Evolutionary conservation across 1,140 invertebrate genomes (phyloP).

Genomic region (Eriocheir sinensis): DNA sequence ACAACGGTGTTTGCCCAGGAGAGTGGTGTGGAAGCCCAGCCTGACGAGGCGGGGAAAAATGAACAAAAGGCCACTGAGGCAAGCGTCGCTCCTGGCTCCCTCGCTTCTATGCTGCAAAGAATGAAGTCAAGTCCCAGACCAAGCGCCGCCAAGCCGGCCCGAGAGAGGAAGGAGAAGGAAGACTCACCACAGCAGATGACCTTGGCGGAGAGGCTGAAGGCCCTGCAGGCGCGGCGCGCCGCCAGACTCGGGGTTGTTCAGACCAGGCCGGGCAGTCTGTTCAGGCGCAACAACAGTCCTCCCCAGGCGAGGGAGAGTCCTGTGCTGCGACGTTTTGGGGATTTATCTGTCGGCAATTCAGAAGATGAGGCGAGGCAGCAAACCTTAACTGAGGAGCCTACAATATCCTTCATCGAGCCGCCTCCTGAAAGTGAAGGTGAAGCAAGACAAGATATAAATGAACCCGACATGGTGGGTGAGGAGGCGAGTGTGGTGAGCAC

Average conservation of each 20-base stretch:
- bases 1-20: background rate
- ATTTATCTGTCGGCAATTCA: background rate
- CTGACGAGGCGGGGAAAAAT: background rate
- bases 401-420: too few relatives aligned
- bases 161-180: background rate
- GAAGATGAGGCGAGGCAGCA: background rate
- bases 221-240: background rate
- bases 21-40: background rate
- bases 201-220: constrained; percentile 36
- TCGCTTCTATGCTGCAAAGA: background rate
- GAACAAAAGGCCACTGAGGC: background rate
- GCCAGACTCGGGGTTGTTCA: too few relatives aligned
- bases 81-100: background rate
- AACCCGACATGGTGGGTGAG: background rate
- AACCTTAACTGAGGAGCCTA: background rate
- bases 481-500: background rate
- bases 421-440: background rate
- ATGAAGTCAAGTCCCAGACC: background rate
- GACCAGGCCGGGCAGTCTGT: background rate
- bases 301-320: background rate
- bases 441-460: background rate
- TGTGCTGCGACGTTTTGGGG: too few relatives aligned
- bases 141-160: background rate
- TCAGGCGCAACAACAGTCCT: background rate
- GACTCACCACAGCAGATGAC: background rate